Percentiles rank a stretch among this genome's conserved stretches.
Evolutionary conservation across 2,113 vertebrate genomes (phyloP).

Genomic region (Mugil cephalus): DNA sequence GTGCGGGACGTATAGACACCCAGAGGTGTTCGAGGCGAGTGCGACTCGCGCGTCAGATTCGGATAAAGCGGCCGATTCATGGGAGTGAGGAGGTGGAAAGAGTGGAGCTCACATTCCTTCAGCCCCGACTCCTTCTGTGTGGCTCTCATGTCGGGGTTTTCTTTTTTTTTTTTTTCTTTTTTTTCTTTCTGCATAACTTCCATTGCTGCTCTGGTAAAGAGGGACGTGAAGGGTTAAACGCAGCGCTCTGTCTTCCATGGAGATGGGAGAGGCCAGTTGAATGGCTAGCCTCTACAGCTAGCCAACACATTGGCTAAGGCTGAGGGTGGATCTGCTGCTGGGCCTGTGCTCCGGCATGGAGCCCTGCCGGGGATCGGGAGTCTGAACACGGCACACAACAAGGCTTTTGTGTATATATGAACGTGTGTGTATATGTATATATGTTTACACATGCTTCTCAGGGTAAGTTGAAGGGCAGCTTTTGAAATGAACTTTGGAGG

Average conservation of each 20-base stretch:
- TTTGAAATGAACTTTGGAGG: conserved; percentile 28
- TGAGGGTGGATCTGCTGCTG: conserved; percentile 90
- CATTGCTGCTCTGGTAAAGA: conserved; percentile 14
- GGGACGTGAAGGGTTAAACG: conserved; percentile 79
- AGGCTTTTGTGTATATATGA: conserved; percentile 10
- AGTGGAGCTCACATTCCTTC: conserved; percentile 15
- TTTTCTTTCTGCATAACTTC: not conserved
- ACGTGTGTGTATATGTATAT: not conserved
- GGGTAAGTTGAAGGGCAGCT: conserved; percentile 39
- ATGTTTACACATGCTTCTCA: not conserved
- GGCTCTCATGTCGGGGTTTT: not conserved
- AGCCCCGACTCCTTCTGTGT: conserved; percentile 28
- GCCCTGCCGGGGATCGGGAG: conserved; percentile 74
- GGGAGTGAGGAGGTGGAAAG: not conserved
- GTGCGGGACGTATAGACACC: not conserved
- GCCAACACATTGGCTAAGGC: conserved; percentile 89
- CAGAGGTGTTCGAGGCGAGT: not conserved
- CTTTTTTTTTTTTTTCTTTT: conserved; percentile 9
- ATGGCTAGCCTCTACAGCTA: conserved; percentile 83
- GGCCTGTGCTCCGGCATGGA: conserved; percentile 84
- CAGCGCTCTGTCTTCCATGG: conserved; percentile 75
- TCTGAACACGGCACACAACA: conserved; percentile 19
- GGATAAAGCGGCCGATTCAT: not conserved
- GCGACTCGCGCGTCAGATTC: conserved; percentile 9
- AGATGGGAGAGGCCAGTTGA: conserved; percentile 81